Percentiles rank a stretch among this genome's conserved stretches.
phyloP scores from a whole-genome alignment of 2,888 invertebrate species.

The Drosophila nigritarsus region DNA sequence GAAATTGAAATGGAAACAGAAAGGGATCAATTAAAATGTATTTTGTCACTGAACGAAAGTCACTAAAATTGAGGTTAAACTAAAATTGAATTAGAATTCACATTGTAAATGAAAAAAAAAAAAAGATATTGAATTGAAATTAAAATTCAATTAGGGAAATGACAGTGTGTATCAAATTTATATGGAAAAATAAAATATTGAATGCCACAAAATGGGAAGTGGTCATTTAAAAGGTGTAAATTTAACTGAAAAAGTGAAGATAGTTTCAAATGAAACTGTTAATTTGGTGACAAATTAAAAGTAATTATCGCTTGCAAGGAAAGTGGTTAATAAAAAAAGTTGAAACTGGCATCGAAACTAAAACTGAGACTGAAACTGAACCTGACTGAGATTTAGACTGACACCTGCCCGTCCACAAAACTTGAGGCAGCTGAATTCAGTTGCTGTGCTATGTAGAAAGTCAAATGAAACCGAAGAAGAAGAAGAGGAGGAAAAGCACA shows the following conservation, averaged over 20 bases:
- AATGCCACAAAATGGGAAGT: neutral
- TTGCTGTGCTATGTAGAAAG: slow-evolving; percentile 32
- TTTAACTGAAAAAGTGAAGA: neutral
- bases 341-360: slow-evolving; percentile 10
- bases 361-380: slow-evolving; percentile 8
- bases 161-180: neutral
- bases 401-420: slow-evolving; percentile 31
- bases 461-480: slow-evolving; percentile 9
- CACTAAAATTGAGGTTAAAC: slow-evolving; percentile 9
- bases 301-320: neutral
- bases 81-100: slow-evolving; percentile 11
- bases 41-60: slow-evolving; percentile 29
- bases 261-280: neutral
- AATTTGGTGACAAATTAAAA: neutral
- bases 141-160: neutral
- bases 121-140: neutral
- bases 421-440: slow-evolving; percentile 16
- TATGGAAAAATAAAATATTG: neutral
- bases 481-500: slow-evolving; percentile 25
- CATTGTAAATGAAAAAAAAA: neutral
- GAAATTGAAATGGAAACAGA: slow-evolving; percentile 18
- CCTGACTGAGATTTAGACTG: slow-evolving; percentile 4
- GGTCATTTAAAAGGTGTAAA: neutral
- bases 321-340: neutral
- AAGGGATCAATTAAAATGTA: slow-evolving; percentile 6